These are phyloP conservation scores for Thalassarche chlororhynchos DNA, from an alignment of 2,113 vertebrate species.

Conservation along the genomic window DNA sequence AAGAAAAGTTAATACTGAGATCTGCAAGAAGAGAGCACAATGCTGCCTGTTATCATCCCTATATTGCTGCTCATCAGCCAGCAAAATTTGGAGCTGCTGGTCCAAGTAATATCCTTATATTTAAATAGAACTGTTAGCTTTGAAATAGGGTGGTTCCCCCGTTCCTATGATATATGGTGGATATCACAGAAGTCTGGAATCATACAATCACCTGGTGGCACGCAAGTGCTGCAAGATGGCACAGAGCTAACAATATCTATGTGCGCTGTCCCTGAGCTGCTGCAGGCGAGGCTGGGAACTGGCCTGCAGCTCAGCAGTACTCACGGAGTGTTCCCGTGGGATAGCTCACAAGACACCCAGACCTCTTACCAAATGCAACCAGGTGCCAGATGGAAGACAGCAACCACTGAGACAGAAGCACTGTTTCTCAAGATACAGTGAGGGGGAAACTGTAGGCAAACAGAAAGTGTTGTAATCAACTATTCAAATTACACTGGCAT, in stretches of 20 bases:
- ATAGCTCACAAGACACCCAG: not conserved
- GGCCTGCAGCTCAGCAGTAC: no score
- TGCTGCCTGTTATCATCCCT: rapidly evolving
- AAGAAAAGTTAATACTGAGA: rapidly evolving
- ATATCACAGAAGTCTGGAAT: not conserved
- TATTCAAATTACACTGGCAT: not conserved
- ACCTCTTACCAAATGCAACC: not conserved
- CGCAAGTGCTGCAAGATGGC: not conserved
- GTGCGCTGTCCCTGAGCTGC: not conserved
- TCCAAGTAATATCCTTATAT: not conserved
- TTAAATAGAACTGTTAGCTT: not conserved
- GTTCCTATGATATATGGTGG: rapidly evolving
- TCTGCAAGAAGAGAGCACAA: not conserved
- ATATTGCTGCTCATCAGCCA: not conserved
- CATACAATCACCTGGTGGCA: rapidly evolving
- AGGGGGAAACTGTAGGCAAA: not conserved
- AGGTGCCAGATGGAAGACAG: not conserved
- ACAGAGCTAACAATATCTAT: rapidly evolving
- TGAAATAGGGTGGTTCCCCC: not conserved
- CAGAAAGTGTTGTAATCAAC: not conserved
- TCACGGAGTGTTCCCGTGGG: rapidly evolving
- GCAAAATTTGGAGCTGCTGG: not conserved
- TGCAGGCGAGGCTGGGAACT: not conserved
- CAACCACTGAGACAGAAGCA: not conserved
- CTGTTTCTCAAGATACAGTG: not conserved